phyloP scores from a whole-genome alignment of 2,113 vertebrate genomes.

The Myotis yumanensis region DNA sequence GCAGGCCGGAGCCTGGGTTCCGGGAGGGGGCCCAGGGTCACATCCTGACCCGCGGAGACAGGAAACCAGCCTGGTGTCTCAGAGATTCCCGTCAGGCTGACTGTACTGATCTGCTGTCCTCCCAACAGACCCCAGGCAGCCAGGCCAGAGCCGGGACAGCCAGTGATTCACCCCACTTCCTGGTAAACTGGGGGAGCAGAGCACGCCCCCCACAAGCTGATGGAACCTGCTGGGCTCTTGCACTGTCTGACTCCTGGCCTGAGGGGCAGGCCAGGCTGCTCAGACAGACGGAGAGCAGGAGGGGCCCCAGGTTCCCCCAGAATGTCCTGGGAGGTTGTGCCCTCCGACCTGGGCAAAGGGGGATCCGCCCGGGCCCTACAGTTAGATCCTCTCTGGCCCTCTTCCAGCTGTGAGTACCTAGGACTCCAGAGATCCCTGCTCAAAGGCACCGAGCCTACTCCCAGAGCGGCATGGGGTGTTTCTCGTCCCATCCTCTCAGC shows the following conservation, averaged over 20 bases:
- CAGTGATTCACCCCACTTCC: constrained; percentile 49
- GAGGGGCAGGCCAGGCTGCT: not conserved
- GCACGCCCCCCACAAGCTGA: not conserved
- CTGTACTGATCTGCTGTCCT: constrained; percentile 12
- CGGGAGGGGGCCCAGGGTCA: constrained; percentile 68
- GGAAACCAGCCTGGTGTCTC: constrained; percentile 74
- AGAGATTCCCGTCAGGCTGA: constrained; percentile 54
- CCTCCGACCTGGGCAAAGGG: not conserved
- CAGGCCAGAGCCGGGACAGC: not conserved
- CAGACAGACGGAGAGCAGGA: not conserved
- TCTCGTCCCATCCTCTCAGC: not conserved
- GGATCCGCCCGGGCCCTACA: not conserved
- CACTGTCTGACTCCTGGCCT: constrained; percentile 25
- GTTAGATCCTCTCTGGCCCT: not conserved
- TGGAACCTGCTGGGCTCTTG: not conserved
- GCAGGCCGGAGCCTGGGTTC: constrained; percentile 71
- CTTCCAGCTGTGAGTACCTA: not conserved
- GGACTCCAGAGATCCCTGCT: not conserved
- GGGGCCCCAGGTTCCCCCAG: not conserved
- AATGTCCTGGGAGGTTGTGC: not conserved
- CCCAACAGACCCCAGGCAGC: not conserved
- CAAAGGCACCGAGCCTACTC: not conserved
- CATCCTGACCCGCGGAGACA: constrained; percentile 74
- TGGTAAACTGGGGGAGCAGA: not conserved
- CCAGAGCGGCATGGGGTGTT: not conserved